Base-by-base conservation (phyloP, 2,797 vertebrate genomes). In the Apodemus agrarius region DNA sequence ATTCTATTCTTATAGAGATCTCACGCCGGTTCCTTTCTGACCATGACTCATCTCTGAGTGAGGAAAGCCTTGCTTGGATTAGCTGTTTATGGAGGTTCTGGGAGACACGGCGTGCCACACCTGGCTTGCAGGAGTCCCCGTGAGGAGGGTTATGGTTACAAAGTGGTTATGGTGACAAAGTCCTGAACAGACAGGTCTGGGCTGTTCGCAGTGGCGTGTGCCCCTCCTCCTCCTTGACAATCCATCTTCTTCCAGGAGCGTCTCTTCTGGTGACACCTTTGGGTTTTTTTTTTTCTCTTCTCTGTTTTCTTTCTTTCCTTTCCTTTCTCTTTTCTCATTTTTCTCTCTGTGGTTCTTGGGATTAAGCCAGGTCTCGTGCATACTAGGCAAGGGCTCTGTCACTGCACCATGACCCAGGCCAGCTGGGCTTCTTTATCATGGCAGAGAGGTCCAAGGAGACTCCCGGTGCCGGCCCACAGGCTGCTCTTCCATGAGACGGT, bases 31-130 rank as follows among this genome's bases (percentile, higher is more conserved):
- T 93, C 59, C 75, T 79, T 57, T 52, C 52, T 72, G 57, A 69
- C 24, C 46, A 12, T 78, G 93, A 65, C 59, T 95, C 75, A 93
- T 52, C n/a, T 14, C 69, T 26, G 1, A 80, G n/a, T 82, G 57
- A 46, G 11, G 26, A 37, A 21, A 59, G 14, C 85, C 83, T 81
- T 14, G 61, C 91, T 82, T 14, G 22, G 26, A 59, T 34, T 37
- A 37, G 65, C 37, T 76, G 11, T 78, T 91, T 82, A 24, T 72
- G 88, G 72, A 63, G 74, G 59, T 29, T 81, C 69, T 52, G 1
- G 1, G 95, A 59, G 65, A 5, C 37, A 17, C 11, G 34, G 40
- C 14, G 19, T 75, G n/a, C 5, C 52, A n/a, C 43, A 43, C 40
- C 84, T 72, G 75, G 31, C 37, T 37, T 24, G 52, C 37, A 87